Percentiles rank a stretch among this genome's conserved stretches.
Conservation (phyloP, 2,888 invertebrate genomes). For the Imbricaverruca yamaguchii region DNA sequence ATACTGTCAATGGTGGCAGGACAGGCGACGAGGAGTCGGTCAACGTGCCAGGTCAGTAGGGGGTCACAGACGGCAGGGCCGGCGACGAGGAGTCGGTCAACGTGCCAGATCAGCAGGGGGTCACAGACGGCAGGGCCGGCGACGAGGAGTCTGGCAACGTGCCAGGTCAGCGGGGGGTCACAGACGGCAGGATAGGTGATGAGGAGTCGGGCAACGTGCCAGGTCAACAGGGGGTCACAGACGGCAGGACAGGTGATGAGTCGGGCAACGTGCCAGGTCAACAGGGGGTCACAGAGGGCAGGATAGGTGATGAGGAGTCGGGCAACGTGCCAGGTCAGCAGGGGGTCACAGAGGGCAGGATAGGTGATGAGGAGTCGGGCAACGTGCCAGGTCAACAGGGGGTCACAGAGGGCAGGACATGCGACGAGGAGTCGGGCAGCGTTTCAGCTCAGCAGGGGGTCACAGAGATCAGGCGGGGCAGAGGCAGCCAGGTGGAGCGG, state of each 20-base stretch:
- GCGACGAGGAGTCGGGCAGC: slow-evolving; percentile 32
- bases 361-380: slow-evolving; percentile 33
- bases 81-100: slow-evolving; percentile 32
- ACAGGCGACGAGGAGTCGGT: slow-evolving; percentile 33
- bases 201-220: slow-evolving; percentile 30
- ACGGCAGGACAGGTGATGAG: slow-evolving; percentile 39
- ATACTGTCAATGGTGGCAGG: slow-evolving; percentile 68
- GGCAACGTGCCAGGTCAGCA: not conserved
- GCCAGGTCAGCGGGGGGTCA: slow-evolving; percentile 48
- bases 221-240: slow-evolving; percentile 43
- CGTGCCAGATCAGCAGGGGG: slow-evolving; percentile 37
- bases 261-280: slow-evolving; percentile 22
- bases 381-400: not conserved
- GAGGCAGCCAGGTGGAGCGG: too few species aligned
- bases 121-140: slow-evolving; percentile 54
- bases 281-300: slow-evolving; percentile 58
- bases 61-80: slow-evolving; percentile 57
- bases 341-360: slow-evolving; percentile 57
- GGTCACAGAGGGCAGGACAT: slow-evolving; percentile 57
- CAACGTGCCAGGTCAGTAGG: not conserved
- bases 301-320: slow-evolving; percentile 33
- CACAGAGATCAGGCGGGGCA: slow-evolving; percentile 51
- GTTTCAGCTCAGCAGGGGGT: slow-evolving; percentile 43
- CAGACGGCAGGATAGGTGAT: slow-evolving; percentile 48
- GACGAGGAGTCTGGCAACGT: slow-evolving; percentile 32